A percentile compares a stretch with the other conserved stretches of the same genome.
phyloP scores from a whole-genome alignment of 1,140 invertebrate genomes.

The Mesaphorura yosii region DNA sequence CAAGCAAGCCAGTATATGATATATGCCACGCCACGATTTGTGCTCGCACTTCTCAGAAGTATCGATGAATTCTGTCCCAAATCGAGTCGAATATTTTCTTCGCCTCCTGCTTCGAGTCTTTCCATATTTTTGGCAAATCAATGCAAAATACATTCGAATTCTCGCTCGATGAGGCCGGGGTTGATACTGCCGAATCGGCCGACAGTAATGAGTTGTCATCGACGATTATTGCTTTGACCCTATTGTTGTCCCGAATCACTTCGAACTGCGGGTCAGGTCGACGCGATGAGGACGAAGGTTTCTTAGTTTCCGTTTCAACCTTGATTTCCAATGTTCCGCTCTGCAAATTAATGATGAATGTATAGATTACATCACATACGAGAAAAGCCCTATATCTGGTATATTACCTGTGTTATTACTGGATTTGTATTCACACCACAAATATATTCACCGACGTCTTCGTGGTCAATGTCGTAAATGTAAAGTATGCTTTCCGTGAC shows the following conservation, averaged over 20 bases:
- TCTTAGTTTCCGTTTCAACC: not conserved
- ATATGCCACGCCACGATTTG: too few relatives aligned
- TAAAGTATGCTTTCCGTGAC: slow-evolving; percentile 16
- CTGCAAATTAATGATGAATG: slow-evolving; percentile 2
- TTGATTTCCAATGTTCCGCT: slow-evolving; percentile 12
- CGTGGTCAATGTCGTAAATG: slow-evolving; percentile 6
- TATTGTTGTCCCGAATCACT: too few relatives aligned
- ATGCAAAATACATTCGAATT: slow-evolving; percentile 10
- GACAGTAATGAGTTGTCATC: too few relatives aligned
- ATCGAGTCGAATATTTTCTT: not conserved
- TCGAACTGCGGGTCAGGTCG: too few relatives aligned
- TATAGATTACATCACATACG: not conserved
- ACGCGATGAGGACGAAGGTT: not conserved
- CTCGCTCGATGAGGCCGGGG: too few relatives aligned
- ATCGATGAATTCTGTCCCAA: too few relatives aligned
- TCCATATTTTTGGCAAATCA: slow-evolving; percentile 7
- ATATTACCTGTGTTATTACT: slow-evolving; percentile 9
- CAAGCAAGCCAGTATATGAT: too few relatives aligned
- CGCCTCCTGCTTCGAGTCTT: slow-evolving; percentile 6
- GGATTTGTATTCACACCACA: slow-evolving; percentile 9
- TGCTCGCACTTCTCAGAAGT: too few relatives aligned
- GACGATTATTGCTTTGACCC: too few relatives aligned
- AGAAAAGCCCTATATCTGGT: not conserved
- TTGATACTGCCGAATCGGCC: not conserved
- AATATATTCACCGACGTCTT: slow-evolving; percentile 11